A percentile compares a stretch with the other conserved stretches of the same genome.
Evolutionary conservation across 2,797 vertebrate genomes (phyloP).

Genomic region (Mallotus villosus): DNA sequence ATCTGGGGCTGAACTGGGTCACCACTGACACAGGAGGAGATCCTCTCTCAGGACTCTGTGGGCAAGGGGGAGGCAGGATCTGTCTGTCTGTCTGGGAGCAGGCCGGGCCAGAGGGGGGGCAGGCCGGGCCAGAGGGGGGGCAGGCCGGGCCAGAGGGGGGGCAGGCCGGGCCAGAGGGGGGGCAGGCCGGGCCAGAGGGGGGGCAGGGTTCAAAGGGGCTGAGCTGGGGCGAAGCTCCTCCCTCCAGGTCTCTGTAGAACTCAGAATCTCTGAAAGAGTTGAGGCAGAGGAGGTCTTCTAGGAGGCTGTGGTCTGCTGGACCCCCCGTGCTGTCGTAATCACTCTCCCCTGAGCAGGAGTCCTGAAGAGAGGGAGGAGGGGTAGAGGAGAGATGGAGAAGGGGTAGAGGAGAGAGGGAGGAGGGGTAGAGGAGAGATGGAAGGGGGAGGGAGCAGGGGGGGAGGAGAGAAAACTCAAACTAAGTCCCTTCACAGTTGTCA

Average conservation of each 20-base stretch:
- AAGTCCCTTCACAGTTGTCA: too few relatives aligned
- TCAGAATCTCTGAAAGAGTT: conserved; percentile 78
- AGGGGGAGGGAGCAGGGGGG: not conserved
- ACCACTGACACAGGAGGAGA: conserved; percentile 43
- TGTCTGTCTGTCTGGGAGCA: not conserved
- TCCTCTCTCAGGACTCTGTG: conserved; percentile 22
- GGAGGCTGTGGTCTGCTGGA: conserved; percentile 69
- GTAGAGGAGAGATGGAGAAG: not conserved
- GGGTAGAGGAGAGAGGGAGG: not conserved
- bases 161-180: too few relatives aligned
- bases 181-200: not conserved
- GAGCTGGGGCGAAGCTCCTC: conserved; percentile 23
- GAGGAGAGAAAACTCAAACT: not conserved
- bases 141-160: too few relatives aligned
- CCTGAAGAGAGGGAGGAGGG: conserved; percentile 62
- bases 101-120: not conserved
- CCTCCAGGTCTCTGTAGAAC: conserved; percentile 83
- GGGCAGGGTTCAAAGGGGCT: conserved; percentile 11
- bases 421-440: too few relatives aligned
- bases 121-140: not conserved
- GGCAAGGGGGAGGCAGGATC: not conserved
- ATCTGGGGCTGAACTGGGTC: conserved; percentile 42
- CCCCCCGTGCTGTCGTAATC: conserved; percentile 68
- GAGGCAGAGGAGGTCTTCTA: conserved; percentile 80
- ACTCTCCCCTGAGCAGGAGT: conserved; percentile 73